Conservation (phyloP, 1,140 invertebrate genomes). For the Eriocheir sinensis region DNA sequence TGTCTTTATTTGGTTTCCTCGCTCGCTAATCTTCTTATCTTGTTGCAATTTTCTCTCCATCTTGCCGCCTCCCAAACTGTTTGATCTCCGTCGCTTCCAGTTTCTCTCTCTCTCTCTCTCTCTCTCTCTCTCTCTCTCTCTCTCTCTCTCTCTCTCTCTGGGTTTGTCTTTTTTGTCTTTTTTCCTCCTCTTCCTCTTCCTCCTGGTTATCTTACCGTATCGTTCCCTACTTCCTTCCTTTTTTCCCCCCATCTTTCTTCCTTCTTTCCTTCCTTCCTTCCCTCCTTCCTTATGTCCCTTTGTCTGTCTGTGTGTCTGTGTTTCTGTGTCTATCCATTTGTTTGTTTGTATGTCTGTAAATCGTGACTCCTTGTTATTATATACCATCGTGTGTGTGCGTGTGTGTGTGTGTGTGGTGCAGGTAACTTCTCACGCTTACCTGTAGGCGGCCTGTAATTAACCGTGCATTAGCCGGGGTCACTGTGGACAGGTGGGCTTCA, state of each 20-base stretch:
- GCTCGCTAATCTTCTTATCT: background rate
- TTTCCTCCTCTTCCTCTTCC: no score
- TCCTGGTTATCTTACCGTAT: background rate
- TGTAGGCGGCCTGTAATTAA: background rate
- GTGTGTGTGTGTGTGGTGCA: background rate
- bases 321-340: background rate
- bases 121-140: background rate
- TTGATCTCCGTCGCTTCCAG: background rate
- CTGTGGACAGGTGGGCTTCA: background rate
- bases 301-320: no score
- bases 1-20: background rate
- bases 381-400: no score
- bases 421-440: background rate
- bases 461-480: background rate
- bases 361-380: conserved; percentile 11
- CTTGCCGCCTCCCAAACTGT: background rate
- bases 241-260: background rate
- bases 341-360: background rate
- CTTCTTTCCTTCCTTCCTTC: background rate
- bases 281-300: background rate
- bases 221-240: background rate
- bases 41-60: conserved; percentile 10
- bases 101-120: background rate
- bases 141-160: background rate
- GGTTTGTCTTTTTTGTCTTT: background rate